Evolutionary conservation across 1,140 invertebrate species (phyloP), one percentile per base, ranked within the genome.

Genomic region (Thalassaphorura encarpata): DNA sequence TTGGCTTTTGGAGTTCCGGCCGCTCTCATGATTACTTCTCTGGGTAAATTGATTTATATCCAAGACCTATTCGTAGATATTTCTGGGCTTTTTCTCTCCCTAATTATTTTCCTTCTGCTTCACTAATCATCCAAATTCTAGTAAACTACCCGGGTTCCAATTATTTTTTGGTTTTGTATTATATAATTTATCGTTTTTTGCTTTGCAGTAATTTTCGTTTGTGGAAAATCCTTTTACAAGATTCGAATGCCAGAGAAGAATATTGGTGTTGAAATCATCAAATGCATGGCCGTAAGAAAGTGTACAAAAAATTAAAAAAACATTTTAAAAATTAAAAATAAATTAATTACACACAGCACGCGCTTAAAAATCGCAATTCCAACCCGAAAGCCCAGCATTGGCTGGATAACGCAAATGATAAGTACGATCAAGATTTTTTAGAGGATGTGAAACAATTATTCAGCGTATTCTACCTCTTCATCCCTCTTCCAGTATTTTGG

Each of bases 1-100:
- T 68, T 97, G 49, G 90, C 92, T 0, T 98, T 97, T 72, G 86
- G 90, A 4, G 79, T 97, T 5, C 92, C 94, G 1, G 86, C 90
- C 15, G 61, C 85, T 46, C 74, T 95, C 0, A 92, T 95, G 88
- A 67, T 87, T 16, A 48, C 84, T n/a, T 86, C 89, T 1, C 77
- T 89, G 47, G 67, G 85, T 88, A 76, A 78, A 76, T 73, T 42
- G 31, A 24, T 23, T 19, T 6, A 46, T 28, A 8, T 13, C 27
- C 21, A 48, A 13, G 15, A 8, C 42, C 8, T 8, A 11, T 15
- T 4, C 13, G 36, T 39, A n/a, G n/a, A n/a, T n/a, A n/a, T n/a
- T n/a, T n/a, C n/a, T n/a, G n/a, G n/a, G n/a, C n/a, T n/a, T n/a
- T n/a, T n/a, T n/a, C n/a, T n/a, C n/a, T n/a, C n/a, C n/a, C n/a